Conservation (phyloP, 2,888 invertebrate genomes). For the Frankliniella intonsa region DNA sequence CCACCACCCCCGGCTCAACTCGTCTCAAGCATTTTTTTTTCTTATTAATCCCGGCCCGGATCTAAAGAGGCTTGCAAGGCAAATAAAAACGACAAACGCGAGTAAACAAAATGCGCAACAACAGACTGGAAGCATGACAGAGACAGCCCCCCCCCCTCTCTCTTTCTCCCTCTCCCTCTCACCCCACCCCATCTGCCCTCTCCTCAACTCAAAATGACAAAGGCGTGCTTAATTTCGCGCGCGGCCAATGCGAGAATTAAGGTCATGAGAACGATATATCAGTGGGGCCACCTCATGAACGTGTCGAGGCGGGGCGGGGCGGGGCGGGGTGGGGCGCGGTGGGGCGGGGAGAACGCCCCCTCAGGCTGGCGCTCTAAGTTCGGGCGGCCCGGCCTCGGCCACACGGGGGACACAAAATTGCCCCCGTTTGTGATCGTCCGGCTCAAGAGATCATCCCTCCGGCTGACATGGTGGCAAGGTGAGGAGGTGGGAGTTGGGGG, state of each 20-base stretch:
- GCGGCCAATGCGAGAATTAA: neutral
- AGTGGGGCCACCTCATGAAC: neutral
- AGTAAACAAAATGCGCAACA: constrained; percentile 4
- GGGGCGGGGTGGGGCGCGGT: neutral
- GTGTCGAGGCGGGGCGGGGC: neutral
- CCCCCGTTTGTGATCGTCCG: constrained; percentile 4
- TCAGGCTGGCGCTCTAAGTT: neutral
- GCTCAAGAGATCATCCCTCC: neutral
- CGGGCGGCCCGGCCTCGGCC: neutral
- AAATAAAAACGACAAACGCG: constrained; percentile 1
- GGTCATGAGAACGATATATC: constrained; percentile 13
- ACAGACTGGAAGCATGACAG: neutral
- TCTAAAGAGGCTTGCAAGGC: neutral
- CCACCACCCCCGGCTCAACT: constrained; percentile 11
- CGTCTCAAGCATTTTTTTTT: constrained; percentile 20
- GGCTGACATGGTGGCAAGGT: neutral
- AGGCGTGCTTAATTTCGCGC: constrained; percentile 6
- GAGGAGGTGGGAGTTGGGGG: too few relatives aligned
- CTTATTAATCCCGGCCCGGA: constrained; percentile 1
- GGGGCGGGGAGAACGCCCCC: neutral
- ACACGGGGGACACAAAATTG: neutral
- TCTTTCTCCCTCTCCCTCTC: neutral
- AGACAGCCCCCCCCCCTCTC: neutral
- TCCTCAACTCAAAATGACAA: constrained; percentile 17
- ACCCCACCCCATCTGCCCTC: neutral